Evolutionary conservation across 2,113 vertebrate species (phyloP), one percentile per base, ranked within the genome.

Genomic region (Cacatua alba): DNA sequence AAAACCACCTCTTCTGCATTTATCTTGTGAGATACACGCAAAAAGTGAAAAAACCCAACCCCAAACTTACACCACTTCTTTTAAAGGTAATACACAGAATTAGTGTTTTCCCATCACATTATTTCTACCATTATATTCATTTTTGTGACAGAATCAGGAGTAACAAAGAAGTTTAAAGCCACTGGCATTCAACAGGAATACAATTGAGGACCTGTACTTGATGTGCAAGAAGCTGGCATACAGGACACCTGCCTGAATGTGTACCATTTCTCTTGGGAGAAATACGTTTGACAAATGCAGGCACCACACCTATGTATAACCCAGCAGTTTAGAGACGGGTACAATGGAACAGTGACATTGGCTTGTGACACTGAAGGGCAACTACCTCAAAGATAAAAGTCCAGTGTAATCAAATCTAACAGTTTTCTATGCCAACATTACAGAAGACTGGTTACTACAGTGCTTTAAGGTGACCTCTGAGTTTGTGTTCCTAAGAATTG

Each of bases 1-100:
- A 43, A 20, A n/a, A 12, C 16, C 0, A 0, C 10, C 3, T 57
- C 82, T 84, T 55, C 39, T 2, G 2, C 8, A 65, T 65, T 37
- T 18, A 55, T 48, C 41, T 69, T 39, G 3, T 6, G 8, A 77
- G 12, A 67, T 0, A 57, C 11, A 35, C 2, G 20, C 17, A 70
- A 26, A 86, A 41, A 77, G 20, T 1, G 25, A 15, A 39, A 51
- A 79, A 60, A 43, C 0, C 0, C 21, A 59, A 24, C 13, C 21
- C 57, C 57, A 59, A 59, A 59, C 19, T 23, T 51, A 20, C 1
- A 62, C 6, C 5, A 31, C 16, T 51, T 44, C 41, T 70, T 76
- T 43, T 31, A 39, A 49, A 62, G 31, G 4, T 69, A 44, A 35
- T 11, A 23, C 10, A 60, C 26, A 64, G 53, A 52, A 44, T 18